phyloP scores from a whole-genome alignment of 2,113 vertebrate species.

The Tenebrosternarchus preto region DNA sequence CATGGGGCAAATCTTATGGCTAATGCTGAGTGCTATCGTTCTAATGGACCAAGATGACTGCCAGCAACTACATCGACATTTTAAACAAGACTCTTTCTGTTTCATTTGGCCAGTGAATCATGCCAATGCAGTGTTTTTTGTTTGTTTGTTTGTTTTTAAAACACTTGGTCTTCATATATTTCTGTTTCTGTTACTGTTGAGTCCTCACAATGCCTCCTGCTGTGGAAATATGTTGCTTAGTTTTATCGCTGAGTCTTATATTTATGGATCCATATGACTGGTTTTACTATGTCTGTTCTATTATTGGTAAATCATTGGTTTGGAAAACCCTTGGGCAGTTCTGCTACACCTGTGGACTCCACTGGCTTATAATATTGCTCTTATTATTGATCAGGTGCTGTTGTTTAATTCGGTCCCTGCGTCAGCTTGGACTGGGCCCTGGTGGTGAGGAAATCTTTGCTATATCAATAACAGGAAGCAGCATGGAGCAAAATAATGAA shows the following conservation, averaged over 20 bases:
- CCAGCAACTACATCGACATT: slow-evolving; percentile 49
- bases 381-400: slow-evolving; percentile 50
- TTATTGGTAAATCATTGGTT: slow-evolving; percentile 40
- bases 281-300: slow-evolving; percentile 44
- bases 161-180: slow-evolving; percentile 25
- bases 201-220: background rate
- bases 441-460: slow-evolving; percentile 70
- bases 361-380: slow-evolving; percentile 32
- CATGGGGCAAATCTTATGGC: slow-evolving; percentile 75
- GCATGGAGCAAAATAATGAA: slow-evolving; percentile 79
- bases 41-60: slow-evolving; percentile 62
- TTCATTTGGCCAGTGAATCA: slow-evolving; percentile 14
- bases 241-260: slow-evolving; percentile 50
- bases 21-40: slow-evolving; percentile 68
- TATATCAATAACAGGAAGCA: slow-evolving; percentile 77
- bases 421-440: slow-evolving; percentile 69
- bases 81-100: slow-evolving; percentile 19
- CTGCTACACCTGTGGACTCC: slow-evolving; percentile 29
- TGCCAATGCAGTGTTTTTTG: slow-evolving; percentile 50
- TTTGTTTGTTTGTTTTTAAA: slow-evolving; percentile 22
- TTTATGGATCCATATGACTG: slow-evolving; percentile 47
- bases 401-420: slow-evolving; percentile 74
- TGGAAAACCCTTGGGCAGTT: slow-evolving; percentile 28
- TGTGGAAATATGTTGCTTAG: slow-evolving; percentile 31
- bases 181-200: slow-evolving; percentile 9